phyloP scores from a whole-genome alignment of 1,140 invertebrate genomes.

The Adoxophyes honmai region DNA sequence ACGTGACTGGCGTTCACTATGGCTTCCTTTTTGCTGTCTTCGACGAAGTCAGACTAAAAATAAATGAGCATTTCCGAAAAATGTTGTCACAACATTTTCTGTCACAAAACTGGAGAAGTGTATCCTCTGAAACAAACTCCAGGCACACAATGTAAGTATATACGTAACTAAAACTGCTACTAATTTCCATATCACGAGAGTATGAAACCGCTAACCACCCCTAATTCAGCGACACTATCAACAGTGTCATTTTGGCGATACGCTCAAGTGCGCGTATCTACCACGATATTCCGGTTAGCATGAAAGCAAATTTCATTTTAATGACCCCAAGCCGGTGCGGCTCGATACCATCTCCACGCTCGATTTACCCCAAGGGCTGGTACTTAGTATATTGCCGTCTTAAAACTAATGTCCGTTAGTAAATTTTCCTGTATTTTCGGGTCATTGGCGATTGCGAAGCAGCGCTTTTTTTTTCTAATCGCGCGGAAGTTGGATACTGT shows the following conservation, averaged over 20 bases:
- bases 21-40: no score
- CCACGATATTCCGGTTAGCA: constrained; percentile 25
- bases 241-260: constrained; percentile 8
- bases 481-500: no score
- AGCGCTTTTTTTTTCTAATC: not conserved
- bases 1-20: no score
- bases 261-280: constrained; percentile 1
- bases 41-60: no score
- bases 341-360: constrained; percentile 39
- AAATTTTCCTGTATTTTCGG: constrained; percentile 10
- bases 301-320: constrained; percentile 52
- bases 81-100: no score
- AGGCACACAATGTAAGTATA: no score
- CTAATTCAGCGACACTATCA: not conserved
- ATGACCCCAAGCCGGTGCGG: constrained; percentile 29
- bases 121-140: no score
- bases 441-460: not conserved
- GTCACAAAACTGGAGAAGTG: no score
- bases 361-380: constrained; percentile 39
- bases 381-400: constrained; percentile 19
- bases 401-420: constrained; percentile 7
- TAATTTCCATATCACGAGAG: no score
- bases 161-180: no score
- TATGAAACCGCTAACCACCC: no score
- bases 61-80: no score